A percentile compares a stretch with the other conserved stretches of the same genome.
Conservation (phyloP, 1,140 invertebrate genomes). For the Vollenhovia emeryi region DNA sequence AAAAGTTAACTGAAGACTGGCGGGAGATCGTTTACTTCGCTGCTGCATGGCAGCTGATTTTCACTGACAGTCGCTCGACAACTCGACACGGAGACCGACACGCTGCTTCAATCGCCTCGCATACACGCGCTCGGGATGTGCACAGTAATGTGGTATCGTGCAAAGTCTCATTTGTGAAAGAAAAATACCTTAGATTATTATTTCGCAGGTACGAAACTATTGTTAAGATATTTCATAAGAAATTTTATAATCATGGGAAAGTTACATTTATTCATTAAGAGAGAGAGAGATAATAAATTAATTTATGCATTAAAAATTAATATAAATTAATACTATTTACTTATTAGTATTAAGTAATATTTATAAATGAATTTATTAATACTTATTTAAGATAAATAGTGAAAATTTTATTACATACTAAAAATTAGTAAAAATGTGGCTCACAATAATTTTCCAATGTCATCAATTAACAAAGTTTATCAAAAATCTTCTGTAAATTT, state of each 20-base stretch:
- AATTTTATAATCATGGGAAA: not conserved
- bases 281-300: not conserved
- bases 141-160: slow-evolving; percentile 36
- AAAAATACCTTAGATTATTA: slow-evolving; percentile 9
- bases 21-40: slow-evolving; percentile 49
- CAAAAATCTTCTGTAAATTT: not conserved
- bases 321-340: too few relatives aligned
- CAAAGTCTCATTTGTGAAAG: slow-evolving; percentile 19
- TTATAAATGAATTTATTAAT: not conserved
- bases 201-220: slow-evolving; percentile 6
- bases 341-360: too few relatives aligned
- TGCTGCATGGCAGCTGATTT: slow-evolving; percentile 55
- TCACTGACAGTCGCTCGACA: slow-evolving; percentile 65
- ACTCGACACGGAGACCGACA: slow-evolving; percentile 45
- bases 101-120: slow-evolving; percentile 42
- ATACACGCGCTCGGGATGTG: not conserved
- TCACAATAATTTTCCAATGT: not conserved
- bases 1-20: slow-evolving; percentile 59
- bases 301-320: too few relatives aligned
- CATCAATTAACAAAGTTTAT: not conserved
- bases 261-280: not conserved
- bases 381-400: not conserved
- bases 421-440: not conserved
- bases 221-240: not conserved
- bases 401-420: not conserved